These are phyloP conservation scores for Cassiopea xamachana DNA, from an alignment of 30 jellyfish, hydroid and myxozoan species.

Conservation along the genomic window DNA sequence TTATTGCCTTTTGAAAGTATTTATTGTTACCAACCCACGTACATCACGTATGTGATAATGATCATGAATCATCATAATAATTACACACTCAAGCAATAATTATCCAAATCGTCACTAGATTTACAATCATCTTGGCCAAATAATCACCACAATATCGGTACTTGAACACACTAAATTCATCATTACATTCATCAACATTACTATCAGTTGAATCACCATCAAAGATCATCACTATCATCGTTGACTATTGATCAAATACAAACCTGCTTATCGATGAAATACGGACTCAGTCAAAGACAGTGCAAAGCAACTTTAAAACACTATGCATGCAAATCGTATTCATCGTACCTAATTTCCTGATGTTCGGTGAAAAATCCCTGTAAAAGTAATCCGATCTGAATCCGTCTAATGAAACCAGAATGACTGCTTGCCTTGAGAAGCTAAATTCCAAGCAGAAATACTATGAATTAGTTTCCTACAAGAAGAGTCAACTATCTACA, in stretches of 20 bases:
- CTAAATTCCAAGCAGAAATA: background rate
- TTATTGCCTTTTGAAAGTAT: no score
- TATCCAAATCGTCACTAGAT: no score
- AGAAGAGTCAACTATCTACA: no score
- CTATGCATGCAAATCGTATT: background rate
- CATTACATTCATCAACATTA: no score
- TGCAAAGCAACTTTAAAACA: background rate
- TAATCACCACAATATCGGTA: no score
- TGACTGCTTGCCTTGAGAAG: conserved; percentile 46
- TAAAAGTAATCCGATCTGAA: conserved; percentile 73
- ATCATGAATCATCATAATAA: no score
- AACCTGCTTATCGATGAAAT: background rate
- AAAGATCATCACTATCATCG: background rate
- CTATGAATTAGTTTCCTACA: no score
- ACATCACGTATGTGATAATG: no score
- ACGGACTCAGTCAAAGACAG: background rate
- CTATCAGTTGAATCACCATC: background rate
- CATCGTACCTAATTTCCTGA: conserved; percentile 65
- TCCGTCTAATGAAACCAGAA: conserved; percentile 81
- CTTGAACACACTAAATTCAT: no score
- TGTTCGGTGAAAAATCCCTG: conserved; percentile 71
- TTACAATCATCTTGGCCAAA: no score
- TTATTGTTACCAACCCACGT: no score
- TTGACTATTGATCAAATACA: background rate
- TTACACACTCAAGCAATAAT: no score